Percentiles rank a stretch among this genome's conserved stretches.
Evolutionary conservation across 2,113 vertebrate genomes (phyloP).

Genomic region (Alces alces): DNA sequence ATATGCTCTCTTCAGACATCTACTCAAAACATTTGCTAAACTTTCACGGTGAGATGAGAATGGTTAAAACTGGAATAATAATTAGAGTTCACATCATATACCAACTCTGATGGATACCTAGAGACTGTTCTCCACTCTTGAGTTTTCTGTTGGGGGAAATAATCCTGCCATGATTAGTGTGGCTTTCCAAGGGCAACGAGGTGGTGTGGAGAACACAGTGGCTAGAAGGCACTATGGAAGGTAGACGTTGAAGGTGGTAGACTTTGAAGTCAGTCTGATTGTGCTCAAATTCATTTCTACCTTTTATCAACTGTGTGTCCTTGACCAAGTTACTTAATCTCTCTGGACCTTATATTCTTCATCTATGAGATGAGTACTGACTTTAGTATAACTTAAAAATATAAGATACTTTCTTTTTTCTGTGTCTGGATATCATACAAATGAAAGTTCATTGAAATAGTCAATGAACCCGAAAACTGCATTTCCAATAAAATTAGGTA

Average conservation of each 20-base stretch:
- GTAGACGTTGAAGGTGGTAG: neutral
- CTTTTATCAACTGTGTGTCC: neutral
- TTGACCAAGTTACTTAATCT: neutral
- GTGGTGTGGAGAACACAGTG: neutral
- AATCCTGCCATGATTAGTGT: neutral
- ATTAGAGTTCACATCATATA: neutral
- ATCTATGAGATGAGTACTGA: neutral
- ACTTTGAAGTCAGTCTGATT: neutral
- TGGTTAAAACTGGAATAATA: neutral
- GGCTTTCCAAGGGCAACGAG: neutral
- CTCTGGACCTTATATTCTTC: neutral
- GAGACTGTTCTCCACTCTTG: neutral
- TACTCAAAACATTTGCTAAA: neutral
- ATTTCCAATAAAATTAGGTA: slow-evolving; percentile 1
- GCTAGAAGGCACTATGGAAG: neutral
- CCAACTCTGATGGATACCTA: neutral
- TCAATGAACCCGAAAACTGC: neutral
- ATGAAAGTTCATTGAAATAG: neutral
- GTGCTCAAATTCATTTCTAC: neutral
- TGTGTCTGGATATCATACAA: neutral
- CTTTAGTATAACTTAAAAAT: neutral
- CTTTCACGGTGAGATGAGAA: neutral
- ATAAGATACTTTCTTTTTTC: neutral
- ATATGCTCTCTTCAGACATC: neutral
- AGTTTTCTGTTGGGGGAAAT: neutral